Evolutionary conservation across 2,888 invertebrate species (phyloP), one percentile per base, ranked within the genome.

Genomic region (Proisotoma minuta): DNA sequence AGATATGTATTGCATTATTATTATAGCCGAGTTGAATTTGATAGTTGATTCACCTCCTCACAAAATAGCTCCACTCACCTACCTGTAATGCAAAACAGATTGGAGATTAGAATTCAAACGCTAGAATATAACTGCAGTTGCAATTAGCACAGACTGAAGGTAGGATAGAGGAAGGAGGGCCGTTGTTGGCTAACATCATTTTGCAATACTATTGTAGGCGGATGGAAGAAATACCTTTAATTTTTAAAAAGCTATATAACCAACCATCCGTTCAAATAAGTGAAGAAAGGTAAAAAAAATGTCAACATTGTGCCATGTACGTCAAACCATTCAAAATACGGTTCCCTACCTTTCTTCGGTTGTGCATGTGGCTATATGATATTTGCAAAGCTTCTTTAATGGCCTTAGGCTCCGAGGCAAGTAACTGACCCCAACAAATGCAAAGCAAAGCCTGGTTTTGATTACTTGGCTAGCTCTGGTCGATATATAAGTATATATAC

Each of bases 351-450:
- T n/a, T n/a, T n/a, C n/a, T n/a, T n/a, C n/a, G n/a, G n/a, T n/a
- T n/a, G n/a, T n/a, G n/a, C 34, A 10, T 34, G 34, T 15, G 15
- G 8, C 5, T 15, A 43, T 43, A 43, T 20, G 43, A 20, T 43
- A 43, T 43, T 43, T 43, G 43, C 43, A 43, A 43, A 34, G 34
- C 43, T 18, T 18, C 43, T 18, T 43, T 43, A 43, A 15, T 5
- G 20, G 18, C 43, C 43, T 5, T 4, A n/a, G 56, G 56, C 40
- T 56, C 43, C 43, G 56, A 56, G 56, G 56, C 10, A 50, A 56
- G 56, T 56, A 56, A 56, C 56, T 56, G 56, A 56, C 56, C 56
- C 56, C 56, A 47, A 43, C 56, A 56, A 27, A 51, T 22, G 40
- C 43, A 12, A 15, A 18, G 5, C 5, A 18, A 43, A 8, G 8